Evolutionary conservation across 2,888 invertebrate genomes (phyloP).

Genomic region (Mellilla xanthometata): DNA sequence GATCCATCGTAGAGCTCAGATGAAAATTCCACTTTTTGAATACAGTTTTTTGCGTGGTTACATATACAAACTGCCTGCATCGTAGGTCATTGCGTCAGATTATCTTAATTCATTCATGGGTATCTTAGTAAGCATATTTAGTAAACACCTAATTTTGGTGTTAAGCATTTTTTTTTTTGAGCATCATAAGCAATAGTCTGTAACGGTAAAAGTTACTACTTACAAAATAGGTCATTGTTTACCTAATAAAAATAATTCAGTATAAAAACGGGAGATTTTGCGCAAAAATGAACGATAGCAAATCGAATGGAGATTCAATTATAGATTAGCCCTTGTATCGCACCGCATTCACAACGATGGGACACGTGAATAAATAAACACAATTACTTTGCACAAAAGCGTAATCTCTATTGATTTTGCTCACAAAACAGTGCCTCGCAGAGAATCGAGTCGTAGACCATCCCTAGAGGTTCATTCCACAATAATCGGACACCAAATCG

Average conservation of each 20-base stretch:
- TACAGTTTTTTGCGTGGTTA: too few relatives aligned
- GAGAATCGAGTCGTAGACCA: conserved; percentile 56
- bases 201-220: too few relatives aligned
- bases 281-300: conserved; percentile 66
- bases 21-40: too few relatives aligned
- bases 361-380: conserved; percentile 82
- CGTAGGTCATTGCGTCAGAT: too few relatives aligned
- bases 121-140: too few relatives aligned
- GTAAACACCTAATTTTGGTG: too few relatives aligned
- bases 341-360: conserved; percentile 72
- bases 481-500: conserved; percentile 62
- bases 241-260: conserved; percentile 32
- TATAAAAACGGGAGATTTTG: conserved; percentile 43
- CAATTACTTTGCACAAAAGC: conserved; percentile 75
- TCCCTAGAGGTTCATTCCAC: conserved; percentile 58
- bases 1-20: too few relatives aligned
- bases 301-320: conserved; percentile 79
- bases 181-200: too few relatives aligned
- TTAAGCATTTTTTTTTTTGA: too few relatives aligned
- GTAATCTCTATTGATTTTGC: conserved; percentile 74
- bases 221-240: background rate
- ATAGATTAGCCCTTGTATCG: conserved; percentile 77
- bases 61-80: too few relatives aligned
- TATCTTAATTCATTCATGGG: too few relatives aligned
- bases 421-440: conserved; percentile 57